phyloP scores from a whole-genome alignment of 1,140 invertebrate genomes.

The Bombus vancouverensis region DNA sequence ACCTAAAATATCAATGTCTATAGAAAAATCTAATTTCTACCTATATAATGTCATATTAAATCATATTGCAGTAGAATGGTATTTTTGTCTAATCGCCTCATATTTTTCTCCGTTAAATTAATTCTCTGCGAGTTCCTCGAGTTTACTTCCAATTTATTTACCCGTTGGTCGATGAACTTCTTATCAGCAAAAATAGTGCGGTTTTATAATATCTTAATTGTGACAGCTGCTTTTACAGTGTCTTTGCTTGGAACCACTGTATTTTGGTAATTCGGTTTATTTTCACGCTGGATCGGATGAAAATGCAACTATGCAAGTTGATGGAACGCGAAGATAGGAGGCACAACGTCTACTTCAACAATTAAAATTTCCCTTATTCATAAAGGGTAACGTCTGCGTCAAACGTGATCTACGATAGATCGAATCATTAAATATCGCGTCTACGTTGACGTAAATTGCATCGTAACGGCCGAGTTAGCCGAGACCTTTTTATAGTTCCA shows the following conservation, averaged over 20 bases:
- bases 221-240: neutral
- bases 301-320: neutral
- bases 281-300: no score
- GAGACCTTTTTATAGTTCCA: neutral
- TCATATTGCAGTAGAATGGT: no score
- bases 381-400: neutral
- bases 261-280: constrained; percentile 6
- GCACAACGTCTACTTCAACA: neutral
- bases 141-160: neutral
- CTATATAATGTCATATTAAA: neutral
- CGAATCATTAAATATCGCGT: neutral
- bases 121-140: no score
- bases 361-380: neutral
- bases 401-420: neutral
- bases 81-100: no score
- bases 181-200: neutral
- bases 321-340: neutral
- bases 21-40: neutral
- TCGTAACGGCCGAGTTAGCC: neutral
- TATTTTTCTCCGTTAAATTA: no score
- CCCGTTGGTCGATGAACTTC: neutral
- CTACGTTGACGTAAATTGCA: neutral
- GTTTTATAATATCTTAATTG: neutral
- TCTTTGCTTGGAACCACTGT: neutral
- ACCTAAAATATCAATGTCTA: neutral